Evolutionary conservation across 2,797 vertebrate species (phyloP), one percentile per base, ranked within the genome.

Genomic region (Leucoraja ocellata): DNA sequence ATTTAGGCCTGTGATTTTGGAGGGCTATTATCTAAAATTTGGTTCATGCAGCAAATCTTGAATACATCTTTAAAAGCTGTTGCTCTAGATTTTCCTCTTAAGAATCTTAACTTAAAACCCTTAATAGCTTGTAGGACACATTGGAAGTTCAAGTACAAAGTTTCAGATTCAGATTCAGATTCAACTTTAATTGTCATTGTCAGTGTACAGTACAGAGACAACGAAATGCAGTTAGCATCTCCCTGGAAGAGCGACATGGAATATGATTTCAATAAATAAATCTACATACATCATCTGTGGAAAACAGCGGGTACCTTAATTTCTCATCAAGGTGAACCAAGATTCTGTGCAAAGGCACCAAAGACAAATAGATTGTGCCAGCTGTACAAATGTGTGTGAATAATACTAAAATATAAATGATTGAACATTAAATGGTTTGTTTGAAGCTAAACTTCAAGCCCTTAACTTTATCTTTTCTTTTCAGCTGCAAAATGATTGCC

Each of bases 391-490:
- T 1, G 25, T 63, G 16, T 54, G 4, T 9, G 74, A 25, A 91
- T 71, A 8, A 74, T 54, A 14, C 68, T 32, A 39, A 39, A 23
- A 14, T 71, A 46, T 71, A 73, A 21, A 28, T 14, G 23, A 91
- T 16, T 5, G 13, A 54, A 91, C 23, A 28, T 1, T 46, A 91
- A 73, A 46, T 36, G 36, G 11, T 14, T 36, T 23, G 21, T 46
- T 65, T 88, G 8, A 74, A 73, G 25, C 71, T 25, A 91, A 25
- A 39, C 39, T 39, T 65, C 71, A 10, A 23, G 46, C 36, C 23
- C 28, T 36, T 74, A 54, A 91, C 63, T 68, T 61, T 92, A 74
- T 74, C 73, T 90, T 36, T n/a, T 90, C 76, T 36, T 76, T 76
- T 54, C 90, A 92, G 90, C 71, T 76, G 13, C 71, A 25, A 14